phyloP scores from a whole-genome alignment of 2,888 invertebrate species.

The Drosophila antonietae region DNA sequence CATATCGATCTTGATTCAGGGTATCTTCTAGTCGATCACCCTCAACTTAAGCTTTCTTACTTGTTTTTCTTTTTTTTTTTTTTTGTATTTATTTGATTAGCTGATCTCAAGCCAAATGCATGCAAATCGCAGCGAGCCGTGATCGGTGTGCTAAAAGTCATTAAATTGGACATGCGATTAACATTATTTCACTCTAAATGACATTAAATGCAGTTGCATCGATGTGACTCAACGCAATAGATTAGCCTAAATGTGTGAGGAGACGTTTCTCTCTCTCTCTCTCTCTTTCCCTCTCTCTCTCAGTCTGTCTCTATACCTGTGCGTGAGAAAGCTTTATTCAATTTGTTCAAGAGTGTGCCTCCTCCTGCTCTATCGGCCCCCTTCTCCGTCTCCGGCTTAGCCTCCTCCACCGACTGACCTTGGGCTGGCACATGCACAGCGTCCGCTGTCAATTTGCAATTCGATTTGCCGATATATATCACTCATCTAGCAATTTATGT shows the following conservation, averaged over 20 bases:
- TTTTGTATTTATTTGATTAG: constrained; percentile 45
- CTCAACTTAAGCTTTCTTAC: neutral
- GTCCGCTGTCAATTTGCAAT: constrained; percentile 55
- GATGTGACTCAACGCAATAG: constrained; percentile 49
- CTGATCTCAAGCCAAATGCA: constrained; percentile 54
- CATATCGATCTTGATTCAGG: neutral
- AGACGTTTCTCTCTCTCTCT: neutral
- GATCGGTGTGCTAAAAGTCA: constrained; percentile 69
- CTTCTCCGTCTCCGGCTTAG: neutral
- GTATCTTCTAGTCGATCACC: neutral
- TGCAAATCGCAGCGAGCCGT: constrained; percentile 51
- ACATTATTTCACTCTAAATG: constrained; percentile 76
- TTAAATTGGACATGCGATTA: constrained; percentile 79
- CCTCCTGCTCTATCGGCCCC: neutral
- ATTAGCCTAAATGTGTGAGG: constrained; percentile 58
- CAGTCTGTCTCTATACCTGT: neutral
- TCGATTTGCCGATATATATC: constrained; percentile 63
- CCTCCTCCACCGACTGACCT: constrained; percentile 12
- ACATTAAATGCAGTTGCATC: constrained; percentile 63
- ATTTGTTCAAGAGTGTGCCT: neutral
- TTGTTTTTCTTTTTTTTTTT: neutral
- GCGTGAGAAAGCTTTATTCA: constrained; percentile 24
- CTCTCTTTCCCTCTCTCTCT: neutral
- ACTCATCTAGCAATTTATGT: constrained; percentile 52
- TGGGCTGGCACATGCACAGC: constrained; percentile 21